Evolutionary conservation across 1,140 invertebrate species (phyloP).

Genomic region (Ruditapes philippinarum): DNA sequence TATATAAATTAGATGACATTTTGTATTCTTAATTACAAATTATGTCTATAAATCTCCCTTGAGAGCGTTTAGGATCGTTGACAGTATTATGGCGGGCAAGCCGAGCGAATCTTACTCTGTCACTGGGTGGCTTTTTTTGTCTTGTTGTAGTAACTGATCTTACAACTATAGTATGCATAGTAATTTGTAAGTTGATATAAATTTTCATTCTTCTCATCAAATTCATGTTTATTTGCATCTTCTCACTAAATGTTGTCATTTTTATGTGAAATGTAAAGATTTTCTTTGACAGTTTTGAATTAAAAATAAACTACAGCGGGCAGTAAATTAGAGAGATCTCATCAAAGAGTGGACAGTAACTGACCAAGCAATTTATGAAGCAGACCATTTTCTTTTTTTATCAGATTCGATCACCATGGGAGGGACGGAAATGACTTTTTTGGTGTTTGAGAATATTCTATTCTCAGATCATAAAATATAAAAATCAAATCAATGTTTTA

Average conservation of each 20-base stretch:
- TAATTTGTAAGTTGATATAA: slow-evolving; percentile 3
- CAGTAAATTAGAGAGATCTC: background rate
- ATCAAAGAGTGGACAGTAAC: slow-evolving; percentile 6
- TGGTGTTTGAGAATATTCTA: too few species aligned
- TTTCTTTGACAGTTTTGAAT: background rate
- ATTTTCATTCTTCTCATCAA: background rate
- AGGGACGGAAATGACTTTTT: background rate
- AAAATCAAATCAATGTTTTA: too few species aligned
- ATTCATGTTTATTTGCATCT: slow-evolving; percentile 20
- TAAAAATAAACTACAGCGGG: background rate
- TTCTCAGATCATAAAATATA: too few species aligned
- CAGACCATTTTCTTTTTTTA: too few species aligned
- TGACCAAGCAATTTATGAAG: too few species aligned
- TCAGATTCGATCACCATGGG: background rate
- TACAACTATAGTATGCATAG: background rate
- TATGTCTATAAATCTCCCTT: background rate
- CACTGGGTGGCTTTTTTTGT: slow-evolving; percentile 1
- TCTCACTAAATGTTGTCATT: slow-evolving; percentile 1
- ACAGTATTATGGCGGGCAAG: slow-evolving; percentile 1
- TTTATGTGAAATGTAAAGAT: slow-evolving; percentile 2
- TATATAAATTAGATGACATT: too few species aligned
- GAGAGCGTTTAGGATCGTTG: background rate
- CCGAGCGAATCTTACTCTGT: background rate
- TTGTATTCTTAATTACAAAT: background rate
- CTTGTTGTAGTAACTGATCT: background rate